Evolutionary conservation across 2,888 invertebrate genomes (phyloP).

Genomic region (Spodoptera picta): DNA sequence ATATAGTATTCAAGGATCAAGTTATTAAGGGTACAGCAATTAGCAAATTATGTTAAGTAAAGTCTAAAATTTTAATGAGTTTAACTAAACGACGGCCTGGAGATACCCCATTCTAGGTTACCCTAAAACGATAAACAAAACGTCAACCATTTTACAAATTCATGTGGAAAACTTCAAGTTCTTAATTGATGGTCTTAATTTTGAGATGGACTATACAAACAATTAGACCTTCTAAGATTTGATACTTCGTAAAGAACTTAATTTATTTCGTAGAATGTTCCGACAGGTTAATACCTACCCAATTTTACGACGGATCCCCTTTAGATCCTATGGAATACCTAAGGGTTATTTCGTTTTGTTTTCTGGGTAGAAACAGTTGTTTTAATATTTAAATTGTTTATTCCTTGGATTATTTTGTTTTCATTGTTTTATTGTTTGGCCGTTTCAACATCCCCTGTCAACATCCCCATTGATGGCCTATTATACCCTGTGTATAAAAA

Average conservation of each 20-base stretch:
- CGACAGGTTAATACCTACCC: conserved; percentile 51
- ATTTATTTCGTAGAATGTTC: conserved; percentile 48
- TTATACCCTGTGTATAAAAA: too few relatives aligned
- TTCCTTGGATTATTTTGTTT: conserved; percentile 20
- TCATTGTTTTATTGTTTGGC: neutral
- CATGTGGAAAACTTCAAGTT: conserved; percentile 26
- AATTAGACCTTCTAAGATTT: conserved; percentile 44
- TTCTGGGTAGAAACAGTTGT: conserved; percentile 15
- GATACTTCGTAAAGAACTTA: conserved; percentile 51
- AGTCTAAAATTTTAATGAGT: conserved; percentile 1
- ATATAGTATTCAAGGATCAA: too few relatives aligned
- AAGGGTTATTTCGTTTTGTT: conserved; percentile 32
- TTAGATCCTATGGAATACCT: conserved; percentile 23
- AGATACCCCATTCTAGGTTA: conserved; percentile 1
- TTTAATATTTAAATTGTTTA: conserved; percentile 40
- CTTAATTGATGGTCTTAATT: conserved; percentile 48
- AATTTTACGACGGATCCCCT: conserved; percentile 44
- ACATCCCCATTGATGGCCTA: too few relatives aligned
- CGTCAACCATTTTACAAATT: conserved; percentile 39
- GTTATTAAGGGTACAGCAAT: too few relatives aligned
- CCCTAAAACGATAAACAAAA: conserved; percentile 31
- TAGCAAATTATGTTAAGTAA: too few relatives aligned
- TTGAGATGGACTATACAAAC: conserved; percentile 39
- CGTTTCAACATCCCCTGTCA: too few relatives aligned
- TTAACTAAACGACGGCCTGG: conserved; percentile 6